Percentiles rank a stretch among this genome's conserved stretches.
Conservation (phyloP, 1,140 invertebrate genomes). For the Drosophila paulistorum region DNA sequence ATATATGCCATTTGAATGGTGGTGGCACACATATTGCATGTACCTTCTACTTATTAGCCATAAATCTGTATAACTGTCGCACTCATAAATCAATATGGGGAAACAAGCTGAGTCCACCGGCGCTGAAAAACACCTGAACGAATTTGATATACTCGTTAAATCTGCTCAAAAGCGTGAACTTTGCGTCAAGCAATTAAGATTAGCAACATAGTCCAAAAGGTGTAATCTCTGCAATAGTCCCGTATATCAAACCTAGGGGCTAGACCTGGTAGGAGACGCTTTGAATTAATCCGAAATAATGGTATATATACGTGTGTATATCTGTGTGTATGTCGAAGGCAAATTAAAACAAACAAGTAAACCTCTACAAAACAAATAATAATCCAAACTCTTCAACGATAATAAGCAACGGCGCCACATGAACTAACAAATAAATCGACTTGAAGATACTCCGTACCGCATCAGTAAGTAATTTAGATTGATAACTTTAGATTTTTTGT, state of each 20-base stretch:
- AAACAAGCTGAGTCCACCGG: conserved; percentile 32
- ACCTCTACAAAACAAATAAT: conserved; percentile 34
- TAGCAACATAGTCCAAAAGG: not conserved
- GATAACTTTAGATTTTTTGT: not conserved
- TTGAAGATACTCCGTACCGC: not conserved
- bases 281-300: not conserved
- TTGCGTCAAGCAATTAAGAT: conserved; percentile 7
- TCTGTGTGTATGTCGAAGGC: not conserved
- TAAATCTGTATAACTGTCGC: conserved; percentile 53
- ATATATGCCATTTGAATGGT: conserved; percentile 9
- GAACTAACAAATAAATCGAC: not conserved
- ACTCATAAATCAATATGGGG: conserved; percentile 52
- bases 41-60: conserved; percentile 42
- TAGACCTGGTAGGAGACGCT: not conserved
- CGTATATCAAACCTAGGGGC: not conserved
- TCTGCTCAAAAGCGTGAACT: not conserved
- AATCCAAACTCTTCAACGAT: conserved; percentile 37
- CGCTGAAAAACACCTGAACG: not conserved
- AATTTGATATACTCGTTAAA: conserved; percentile 12
- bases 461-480: conserved; percentile 12
- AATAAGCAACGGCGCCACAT: conserved; percentile 23
- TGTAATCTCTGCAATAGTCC: not conserved
- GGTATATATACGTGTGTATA: too few relatives aligned
- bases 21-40: not conserved
- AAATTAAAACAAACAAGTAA: not conserved